Percentiles rank a stretch among this genome's conserved stretches.
Evolutionary conservation across 2,113 vertebrate genomes (phyloP).

Genomic region (Turdus rufiventris): DNA sequence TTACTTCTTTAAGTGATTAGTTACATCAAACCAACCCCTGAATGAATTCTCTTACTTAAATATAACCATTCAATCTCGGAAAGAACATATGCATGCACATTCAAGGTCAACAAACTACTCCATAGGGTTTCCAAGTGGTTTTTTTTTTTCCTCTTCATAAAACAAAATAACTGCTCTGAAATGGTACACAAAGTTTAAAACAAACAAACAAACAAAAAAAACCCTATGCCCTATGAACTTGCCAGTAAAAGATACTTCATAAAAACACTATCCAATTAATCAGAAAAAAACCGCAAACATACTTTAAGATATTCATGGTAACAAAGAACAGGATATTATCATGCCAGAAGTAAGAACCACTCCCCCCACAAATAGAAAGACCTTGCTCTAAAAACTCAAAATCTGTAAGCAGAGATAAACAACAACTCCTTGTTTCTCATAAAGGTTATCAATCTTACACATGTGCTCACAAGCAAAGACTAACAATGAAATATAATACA

Average conservation of each 20-base stretch:
- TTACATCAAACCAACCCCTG: background rate
- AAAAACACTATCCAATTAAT: background rate
- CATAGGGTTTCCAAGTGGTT: background rate
- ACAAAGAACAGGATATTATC: background rate
- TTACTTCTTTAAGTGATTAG: background rate
- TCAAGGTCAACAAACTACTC: background rate
- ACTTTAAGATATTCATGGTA: background rate
- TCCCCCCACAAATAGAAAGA: background rate
- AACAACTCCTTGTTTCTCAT: background rate
- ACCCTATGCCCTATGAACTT: background rate
- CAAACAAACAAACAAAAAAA: background rate
- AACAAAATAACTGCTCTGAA: background rate
- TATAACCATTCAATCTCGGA: background rate
- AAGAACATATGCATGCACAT: background rate
- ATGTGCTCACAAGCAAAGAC: background rate
- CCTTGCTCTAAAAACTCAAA: background rate
- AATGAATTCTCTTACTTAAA: background rate
- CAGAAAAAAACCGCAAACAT: rapidly evolving
- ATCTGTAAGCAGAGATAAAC: background rate
- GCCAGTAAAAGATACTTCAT: background rate
- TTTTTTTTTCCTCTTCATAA: background rate
- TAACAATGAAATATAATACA: background rate
- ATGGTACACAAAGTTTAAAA: background rate
- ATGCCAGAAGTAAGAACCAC: background rate
- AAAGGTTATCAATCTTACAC: background rate